Evolutionary conservation across 2,888 invertebrate species (phyloP), one percentile per base, ranked within the genome.

Genomic region (Dorcus hopei): DNA sequence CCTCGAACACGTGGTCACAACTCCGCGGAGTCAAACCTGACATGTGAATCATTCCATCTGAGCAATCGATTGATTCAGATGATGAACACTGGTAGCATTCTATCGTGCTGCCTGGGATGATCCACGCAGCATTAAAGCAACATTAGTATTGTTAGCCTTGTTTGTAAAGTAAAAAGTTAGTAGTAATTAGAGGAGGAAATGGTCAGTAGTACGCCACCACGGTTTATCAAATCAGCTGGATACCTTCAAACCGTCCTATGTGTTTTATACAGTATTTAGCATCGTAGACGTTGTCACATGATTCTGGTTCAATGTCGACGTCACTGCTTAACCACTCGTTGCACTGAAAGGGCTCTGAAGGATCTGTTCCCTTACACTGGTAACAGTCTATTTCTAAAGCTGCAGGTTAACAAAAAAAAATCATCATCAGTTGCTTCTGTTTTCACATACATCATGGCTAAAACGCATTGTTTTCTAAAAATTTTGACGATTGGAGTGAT

Each of bases 201-300:
- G 33, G 16, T 38, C 33, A 14, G 14, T 52, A 39, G 11, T 38
- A 11, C 9, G 8, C 26, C 9, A 11, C 9, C 51, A 33, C 5
- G 38, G 33, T n/a, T 33, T 33, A 33, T 33, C 1, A 4, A 33
- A 33, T 33, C 26, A 3, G 26, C 1, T 33, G 26, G 88, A 23
- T 81, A 91, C 92, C 94, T 89, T 93, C 93, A 71, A 85, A 93
- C 74, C 96, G 85, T 64, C 97, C 97, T 60, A 93, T 90, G 72
- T 93, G 92, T 82, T 97, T 97, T 68, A 97, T 86, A 79, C 97
- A 97, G 78, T 87, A 97, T 71, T 87, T 85, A 11, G 96, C 95
- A 65, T 86, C 88, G 75, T 91, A 92, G 60, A 96, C 91, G 59
- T 83, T 81, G 65, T 88, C 85, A 79, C 95, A 95, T 70, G 89